Percentiles rank a stretch among this genome's conserved stretches.
Evolutionary conservation across 2,113 vertebrate genomes (phyloP).

Genomic region (Phalacrocorax pelagicus): DNA sequence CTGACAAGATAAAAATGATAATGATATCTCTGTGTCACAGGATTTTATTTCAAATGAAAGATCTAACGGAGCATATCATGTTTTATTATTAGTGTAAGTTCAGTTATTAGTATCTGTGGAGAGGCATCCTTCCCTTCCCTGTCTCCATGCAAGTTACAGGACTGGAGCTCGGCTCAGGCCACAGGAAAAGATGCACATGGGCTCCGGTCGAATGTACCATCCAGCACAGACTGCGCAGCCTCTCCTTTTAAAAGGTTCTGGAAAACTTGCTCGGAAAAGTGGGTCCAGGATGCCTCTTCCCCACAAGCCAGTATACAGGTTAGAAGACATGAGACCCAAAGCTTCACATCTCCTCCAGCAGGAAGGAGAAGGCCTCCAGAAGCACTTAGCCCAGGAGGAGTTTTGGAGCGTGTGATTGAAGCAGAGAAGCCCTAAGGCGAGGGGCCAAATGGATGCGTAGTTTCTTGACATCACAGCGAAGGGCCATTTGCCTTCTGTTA

Average conservation of each 20-base stretch:
- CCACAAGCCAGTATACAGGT: neutral
- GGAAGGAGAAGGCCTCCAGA: neutral
- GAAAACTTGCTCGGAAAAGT: neutral
- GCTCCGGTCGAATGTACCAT: neutral
- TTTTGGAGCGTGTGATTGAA: neutral
- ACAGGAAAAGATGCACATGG: neutral
- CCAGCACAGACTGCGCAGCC: neutral
- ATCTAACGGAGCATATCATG: neutral
- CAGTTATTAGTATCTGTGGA: neutral
- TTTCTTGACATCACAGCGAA: neutral
- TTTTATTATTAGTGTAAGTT: constrained; percentile 14
- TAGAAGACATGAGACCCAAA: neutral
- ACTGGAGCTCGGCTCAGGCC: neutral
- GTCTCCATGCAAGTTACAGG: neutral
- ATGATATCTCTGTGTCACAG: constrained; percentile 25
- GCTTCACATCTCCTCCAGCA: neutral
- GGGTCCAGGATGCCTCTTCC: neutral
- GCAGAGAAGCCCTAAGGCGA: neutral
- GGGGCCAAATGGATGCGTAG: neutral
- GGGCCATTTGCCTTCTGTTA: neutral
- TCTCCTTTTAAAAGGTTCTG: neutral
- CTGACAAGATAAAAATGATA: constrained; percentile 27
- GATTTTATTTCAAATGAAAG: constrained; percentile 60
- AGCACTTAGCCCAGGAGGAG: neutral
- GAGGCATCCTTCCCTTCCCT: neutral